These are phyloP conservation scores for Eptesicus fuscus DNA, from an alignment of 2,113 vertebrate species.

Conservation along the genomic window DNA sequence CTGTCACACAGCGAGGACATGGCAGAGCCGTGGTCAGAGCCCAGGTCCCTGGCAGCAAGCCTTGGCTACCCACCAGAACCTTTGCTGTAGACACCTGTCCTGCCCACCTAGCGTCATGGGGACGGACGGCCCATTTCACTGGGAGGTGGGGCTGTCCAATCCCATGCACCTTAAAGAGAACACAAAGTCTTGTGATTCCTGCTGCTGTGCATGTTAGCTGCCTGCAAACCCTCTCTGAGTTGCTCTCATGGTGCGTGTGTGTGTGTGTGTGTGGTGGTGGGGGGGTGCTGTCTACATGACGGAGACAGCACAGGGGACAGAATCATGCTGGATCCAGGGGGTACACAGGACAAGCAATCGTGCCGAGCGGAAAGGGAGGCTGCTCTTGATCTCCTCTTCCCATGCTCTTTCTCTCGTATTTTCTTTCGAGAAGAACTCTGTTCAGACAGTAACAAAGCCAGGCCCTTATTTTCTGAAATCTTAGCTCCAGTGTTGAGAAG, in stretches of 20 bases:
- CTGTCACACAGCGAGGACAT: background rate
- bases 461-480: background rate
- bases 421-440: background rate
- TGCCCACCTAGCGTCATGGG: rapidly evolving
- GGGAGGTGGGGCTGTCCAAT: background rate
- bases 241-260: background rate
- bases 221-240: background rate
- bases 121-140: background rate
- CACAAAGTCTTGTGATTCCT: background rate
- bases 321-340: background rate
- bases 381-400: background rate
- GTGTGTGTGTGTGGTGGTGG: rapidly evolving
- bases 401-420: rapidly evolving
- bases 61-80: background rate
- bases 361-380: background rate
- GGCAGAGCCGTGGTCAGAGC: background rate
- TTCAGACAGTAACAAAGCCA: background rate
- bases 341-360: too few species aligned
- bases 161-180: background rate
- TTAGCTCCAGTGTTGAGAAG: background rate
- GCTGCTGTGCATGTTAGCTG: background rate
- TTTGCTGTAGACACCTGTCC: rapidly evolving
- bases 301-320: background rate
- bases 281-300: too few species aligned
- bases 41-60: too few species aligned